Conservation (phyloP, 2,113 vertebrate species). For the Pitta sordida region DNA sequence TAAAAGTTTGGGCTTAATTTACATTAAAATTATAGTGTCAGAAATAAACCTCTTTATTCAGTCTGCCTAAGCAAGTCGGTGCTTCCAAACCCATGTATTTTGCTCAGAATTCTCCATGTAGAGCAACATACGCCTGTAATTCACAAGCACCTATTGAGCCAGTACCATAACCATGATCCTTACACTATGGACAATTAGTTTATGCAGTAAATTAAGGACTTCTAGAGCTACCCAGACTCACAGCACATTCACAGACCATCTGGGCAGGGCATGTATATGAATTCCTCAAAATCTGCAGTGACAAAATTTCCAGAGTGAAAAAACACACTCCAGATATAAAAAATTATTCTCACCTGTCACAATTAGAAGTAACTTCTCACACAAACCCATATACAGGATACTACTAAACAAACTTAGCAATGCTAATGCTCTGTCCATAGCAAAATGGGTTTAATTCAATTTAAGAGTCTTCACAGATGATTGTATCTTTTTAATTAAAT, state of each 20-base stretch:
- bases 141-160: not conserved
- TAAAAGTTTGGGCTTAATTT: not conserved
- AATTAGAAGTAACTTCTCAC: not conserved
- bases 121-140: not conserved
- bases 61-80: not conserved
- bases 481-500: slow-evolving; percentile 27
- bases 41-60: not conserved
- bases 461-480: not conserved
- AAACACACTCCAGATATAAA: not conserved
- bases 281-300: not conserved
- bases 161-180: not conserved
- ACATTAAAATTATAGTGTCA: not conserved
- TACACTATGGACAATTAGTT: not conserved
- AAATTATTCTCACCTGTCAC: not conserved
- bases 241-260: slow-evolving; percentile 3
- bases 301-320: not conserved
- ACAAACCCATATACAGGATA: not conserved
- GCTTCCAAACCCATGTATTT: not conserved
- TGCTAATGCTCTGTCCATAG: not conserved
- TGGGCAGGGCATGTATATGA: not conserved
- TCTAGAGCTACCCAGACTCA: not conserved
- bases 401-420: not conserved
- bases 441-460: slow-evolving; percentile 5
- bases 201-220: not conserved
- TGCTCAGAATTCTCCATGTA: not conserved